Conservation (phyloP, 2,888 invertebrate species). For the Nemotelus nigrinus region DNA sequence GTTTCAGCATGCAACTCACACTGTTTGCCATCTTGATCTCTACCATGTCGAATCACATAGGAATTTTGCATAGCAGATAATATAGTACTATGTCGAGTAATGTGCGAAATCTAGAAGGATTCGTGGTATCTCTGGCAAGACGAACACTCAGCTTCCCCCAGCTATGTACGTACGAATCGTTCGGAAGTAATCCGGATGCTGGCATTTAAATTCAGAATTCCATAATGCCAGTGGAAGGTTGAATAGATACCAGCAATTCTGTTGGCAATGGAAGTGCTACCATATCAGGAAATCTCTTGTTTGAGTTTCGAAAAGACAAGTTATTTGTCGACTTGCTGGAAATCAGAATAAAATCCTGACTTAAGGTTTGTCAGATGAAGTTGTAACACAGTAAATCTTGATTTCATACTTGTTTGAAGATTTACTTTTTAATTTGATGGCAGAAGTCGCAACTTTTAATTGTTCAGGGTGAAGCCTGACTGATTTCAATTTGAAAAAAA, state of each 20-base stretch:
- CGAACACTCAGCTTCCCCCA: not conserved
- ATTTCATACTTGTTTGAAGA: no score
- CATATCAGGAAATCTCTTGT: no score
- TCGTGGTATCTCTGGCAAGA: conserved; percentile 26
- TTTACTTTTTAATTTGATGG: no score
- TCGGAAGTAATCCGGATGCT: conserved; percentile 30
- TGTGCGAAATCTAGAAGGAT: conserved; percentile 33
- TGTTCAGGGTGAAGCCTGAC: no score
- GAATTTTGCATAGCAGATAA: conserved; percentile 47
- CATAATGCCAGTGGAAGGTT: conserved; percentile 17
- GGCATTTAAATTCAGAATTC: conserved; percentile 40
- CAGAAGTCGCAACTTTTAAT: no score
- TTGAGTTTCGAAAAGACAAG: no score
- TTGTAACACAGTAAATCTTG: no score
- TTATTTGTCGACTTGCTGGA: no score
- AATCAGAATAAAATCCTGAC: no score
- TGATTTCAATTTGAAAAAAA: no score
- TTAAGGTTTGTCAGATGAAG: no score
- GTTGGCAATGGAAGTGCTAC: no score
- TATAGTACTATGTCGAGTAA: conserved; percentile 1
- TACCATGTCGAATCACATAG: conserved; percentile 35
- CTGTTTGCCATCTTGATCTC: conserved; percentile 3
- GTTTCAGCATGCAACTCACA: conserved; percentile 14
- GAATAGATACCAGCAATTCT: not conserved
- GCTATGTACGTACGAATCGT: not conserved